phyloP scores from a whole-genome alignment of 2,888 invertebrate species.

The Antheraea yamamai region DNA sequence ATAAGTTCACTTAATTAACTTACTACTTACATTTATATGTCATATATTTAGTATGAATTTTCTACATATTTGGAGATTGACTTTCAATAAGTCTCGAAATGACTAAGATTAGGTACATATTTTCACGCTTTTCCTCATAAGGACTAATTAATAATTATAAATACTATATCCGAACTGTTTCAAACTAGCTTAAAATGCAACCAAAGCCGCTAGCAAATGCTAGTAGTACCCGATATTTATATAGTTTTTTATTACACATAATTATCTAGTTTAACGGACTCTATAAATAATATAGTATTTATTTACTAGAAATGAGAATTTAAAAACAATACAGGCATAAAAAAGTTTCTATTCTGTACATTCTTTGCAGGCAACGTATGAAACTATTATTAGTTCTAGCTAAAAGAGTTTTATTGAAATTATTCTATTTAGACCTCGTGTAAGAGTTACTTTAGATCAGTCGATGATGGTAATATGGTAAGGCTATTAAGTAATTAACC shows the following conservation, averaged over 20 bases:
- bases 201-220: background rate
- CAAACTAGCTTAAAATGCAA: background rate
- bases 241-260: background rate
- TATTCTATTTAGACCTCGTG: background rate
- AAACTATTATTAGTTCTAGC: background rate
- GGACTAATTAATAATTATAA: no score
- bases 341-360: background rate
- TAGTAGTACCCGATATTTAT: background rate
- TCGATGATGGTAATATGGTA: background rate
- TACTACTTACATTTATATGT: background rate
- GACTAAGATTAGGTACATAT: background rate
- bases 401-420: slow-evolving; percentile 1
- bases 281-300: background rate
- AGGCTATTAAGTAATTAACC: background rate
- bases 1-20: background rate
- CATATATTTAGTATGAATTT: background rate
- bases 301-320: background rate
- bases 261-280: background rate
- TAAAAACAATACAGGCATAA: background rate
- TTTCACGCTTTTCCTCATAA: background rate
- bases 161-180: background rate
- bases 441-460: background rate
- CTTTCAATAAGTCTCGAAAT: background rate
- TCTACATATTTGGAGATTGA: background rate
- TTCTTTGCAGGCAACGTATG: background rate